A percentile compares a stretch with the other conserved stretches of the same genome.
Evolutionary conservation across 2,113 vertebrate species (phyloP).

Genomic region (Chamaetylas fuelleborni): DNA sequence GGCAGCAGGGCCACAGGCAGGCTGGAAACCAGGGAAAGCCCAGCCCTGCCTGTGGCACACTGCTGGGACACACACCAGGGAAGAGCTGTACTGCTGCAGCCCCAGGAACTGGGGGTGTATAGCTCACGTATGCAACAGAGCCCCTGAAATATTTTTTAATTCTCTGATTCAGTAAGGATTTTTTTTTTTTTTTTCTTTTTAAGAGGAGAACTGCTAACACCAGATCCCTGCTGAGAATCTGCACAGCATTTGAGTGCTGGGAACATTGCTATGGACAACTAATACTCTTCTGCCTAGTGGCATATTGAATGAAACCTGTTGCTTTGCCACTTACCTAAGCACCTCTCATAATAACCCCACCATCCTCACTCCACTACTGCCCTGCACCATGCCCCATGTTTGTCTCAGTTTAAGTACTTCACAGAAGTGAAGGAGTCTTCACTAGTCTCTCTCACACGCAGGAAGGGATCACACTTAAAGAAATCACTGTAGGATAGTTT

Average conservation of each 20-base stretch:
- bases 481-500: neutral
- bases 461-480: neutral
- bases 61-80: neutral
- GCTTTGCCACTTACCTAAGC: neutral
- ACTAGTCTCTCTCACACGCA: neutral
- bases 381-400: neutral
- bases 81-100: neutral
- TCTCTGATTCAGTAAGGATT: neutral
- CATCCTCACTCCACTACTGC: neutral
- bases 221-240: neutral
- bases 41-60: neutral
- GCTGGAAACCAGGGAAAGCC: neutral
- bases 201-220: neutral
- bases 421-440: neutral
- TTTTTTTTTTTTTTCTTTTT: neutral
- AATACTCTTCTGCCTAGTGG: neutral
- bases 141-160: neutral
- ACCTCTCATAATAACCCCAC: neutral
- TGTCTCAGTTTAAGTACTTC: neutral
- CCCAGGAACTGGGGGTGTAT: neutral
- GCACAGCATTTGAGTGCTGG: neutral
- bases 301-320: fast-evolving
- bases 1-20: neutral
- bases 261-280: neutral
- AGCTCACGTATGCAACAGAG: neutral